phyloP scores from a whole-genome alignment of 2,888 invertebrate genomes.

The Geophilus truncorum region DNA sequence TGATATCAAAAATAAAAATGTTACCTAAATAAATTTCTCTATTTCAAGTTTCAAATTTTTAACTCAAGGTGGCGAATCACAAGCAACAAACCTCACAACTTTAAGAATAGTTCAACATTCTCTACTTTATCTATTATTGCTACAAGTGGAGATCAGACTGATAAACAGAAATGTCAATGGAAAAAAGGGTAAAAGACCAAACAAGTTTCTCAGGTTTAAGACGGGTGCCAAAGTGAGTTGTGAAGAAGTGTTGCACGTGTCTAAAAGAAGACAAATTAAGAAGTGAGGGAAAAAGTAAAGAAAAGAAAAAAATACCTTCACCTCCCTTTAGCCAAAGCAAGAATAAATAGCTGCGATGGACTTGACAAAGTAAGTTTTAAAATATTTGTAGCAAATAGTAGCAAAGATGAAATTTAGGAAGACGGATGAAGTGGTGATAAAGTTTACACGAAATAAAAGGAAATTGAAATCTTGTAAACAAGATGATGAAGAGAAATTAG shows the following conservation, averaged over 20 bases:
- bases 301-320: constrained; percentile 13
- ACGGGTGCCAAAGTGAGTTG: neutral
- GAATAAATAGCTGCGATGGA: neutral
- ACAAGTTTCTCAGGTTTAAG: neutral
- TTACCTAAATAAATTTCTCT: too few species aligned
- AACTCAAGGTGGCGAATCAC: too few species aligned
- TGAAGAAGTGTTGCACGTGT: neutral
- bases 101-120: too few species aligned
- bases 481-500: neutral
- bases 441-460: neutral
- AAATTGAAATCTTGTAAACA: neutral
- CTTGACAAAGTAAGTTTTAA: too few species aligned
- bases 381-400: too few species aligned
- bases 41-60: too few species aligned
- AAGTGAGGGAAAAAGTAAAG: neutral
- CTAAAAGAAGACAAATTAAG: constrained; percentile 2
- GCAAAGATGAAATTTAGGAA: neutral
- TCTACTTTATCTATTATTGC: too few species aligned
- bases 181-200: neutral
- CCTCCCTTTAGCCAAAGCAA: neutral
- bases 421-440: neutral
- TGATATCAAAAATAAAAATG: too few species aligned
- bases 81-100: too few species aligned
- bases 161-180: too few species aligned
- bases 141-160: too few species aligned